Percentiles rank a stretch among this genome's conserved stretches.
Evolutionary conservation across 2,888 invertebrate species (phyloP).

Genomic region (Dexiosoma caninum): DNA sequence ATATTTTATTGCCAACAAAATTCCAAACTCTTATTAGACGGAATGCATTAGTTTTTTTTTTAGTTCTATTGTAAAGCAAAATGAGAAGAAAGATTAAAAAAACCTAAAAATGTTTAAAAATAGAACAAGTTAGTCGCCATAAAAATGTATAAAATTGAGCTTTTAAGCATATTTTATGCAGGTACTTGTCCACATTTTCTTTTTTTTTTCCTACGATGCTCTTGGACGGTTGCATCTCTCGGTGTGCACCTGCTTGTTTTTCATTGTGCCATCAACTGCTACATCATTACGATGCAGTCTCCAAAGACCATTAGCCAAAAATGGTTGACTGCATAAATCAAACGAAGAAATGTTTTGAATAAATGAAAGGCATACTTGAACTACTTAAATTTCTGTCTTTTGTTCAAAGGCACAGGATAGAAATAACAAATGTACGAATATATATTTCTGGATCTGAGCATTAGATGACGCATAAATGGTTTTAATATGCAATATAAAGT

Average conservation of each 20-base stretch:
- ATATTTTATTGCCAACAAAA: slow-evolving; percentile 37
- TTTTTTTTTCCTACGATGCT: neutral
- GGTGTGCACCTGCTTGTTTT: neutral
- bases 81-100: neutral
- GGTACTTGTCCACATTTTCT: slow-evolving; percentile 9
- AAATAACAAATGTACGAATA: neutral
- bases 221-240: neutral
- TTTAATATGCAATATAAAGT: slow-evolving; percentile 48
- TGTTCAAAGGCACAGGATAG: slow-evolving; percentile 39
- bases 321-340: slow-evolving; percentile 61
- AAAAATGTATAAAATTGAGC: slow-evolving; percentile 32
- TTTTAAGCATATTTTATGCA: slow-evolving; percentile 40
- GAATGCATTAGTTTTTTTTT: neutral
- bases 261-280: slow-evolving; percentile 6
- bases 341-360: slow-evolving; percentile 28
- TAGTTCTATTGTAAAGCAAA: neutral
- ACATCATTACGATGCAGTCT: slow-evolving; percentile 40
- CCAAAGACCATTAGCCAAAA: slow-evolving; percentile 61
- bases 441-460: neutral
- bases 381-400: slow-evolving; percentile 47
- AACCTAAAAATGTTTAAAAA: neutral
- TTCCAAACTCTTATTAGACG: neutral
- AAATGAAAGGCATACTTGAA: slow-evolving; percentile 41
- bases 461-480: slow-evolving; percentile 29
- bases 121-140: slow-evolving; percentile 16